Percentiles rank a stretch among this genome's conserved stretches.
phyloP scores from a whole-genome alignment of 2,113 vertebrate genomes.

The Sapajus apella region DNA sequence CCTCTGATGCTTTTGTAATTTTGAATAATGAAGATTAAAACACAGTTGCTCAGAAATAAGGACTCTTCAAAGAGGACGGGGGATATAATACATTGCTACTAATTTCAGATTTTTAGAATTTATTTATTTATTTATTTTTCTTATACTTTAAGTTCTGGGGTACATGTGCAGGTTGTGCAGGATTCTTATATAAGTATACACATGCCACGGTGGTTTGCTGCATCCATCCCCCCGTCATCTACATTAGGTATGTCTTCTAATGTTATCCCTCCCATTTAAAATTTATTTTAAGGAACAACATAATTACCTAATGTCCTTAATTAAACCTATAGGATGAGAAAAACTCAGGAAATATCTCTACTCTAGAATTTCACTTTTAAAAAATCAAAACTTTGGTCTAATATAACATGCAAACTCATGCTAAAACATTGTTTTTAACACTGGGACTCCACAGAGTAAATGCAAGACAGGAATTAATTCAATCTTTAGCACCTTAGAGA shows the following conservation, averaged over 20 bases:
- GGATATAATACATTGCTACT: background rate
- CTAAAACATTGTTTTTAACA: background rate
- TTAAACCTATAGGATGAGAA: background rate
- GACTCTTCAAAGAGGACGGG: background rate
- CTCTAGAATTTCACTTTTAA: background rate
- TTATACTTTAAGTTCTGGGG: no score
- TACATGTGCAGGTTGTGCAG: no score
- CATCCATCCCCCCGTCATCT: no score
- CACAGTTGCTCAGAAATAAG: background rate
- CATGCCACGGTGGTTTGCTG: no score
- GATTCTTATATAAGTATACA: no score
- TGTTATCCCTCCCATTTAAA: background rate
- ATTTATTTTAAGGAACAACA: background rate
- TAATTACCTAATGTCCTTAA: background rate
- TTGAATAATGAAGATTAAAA: slow-evolving; percentile 39
- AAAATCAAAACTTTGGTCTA: background rate
- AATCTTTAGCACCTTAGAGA: background rate
- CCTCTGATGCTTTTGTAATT: slow-evolving; percentile 36
- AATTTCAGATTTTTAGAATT: background rate
- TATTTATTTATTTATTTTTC: background rate
- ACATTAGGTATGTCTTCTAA: no score
- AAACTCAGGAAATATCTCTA: background rate
- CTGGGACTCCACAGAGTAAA: background rate
- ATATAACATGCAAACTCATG: background rate
- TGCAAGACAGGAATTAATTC: background rate